These are phyloP conservation scores for Scomber japonicus DNA, from an alignment of 2,113 vertebrate genomes.

Conservation along the genomic window DNA sequence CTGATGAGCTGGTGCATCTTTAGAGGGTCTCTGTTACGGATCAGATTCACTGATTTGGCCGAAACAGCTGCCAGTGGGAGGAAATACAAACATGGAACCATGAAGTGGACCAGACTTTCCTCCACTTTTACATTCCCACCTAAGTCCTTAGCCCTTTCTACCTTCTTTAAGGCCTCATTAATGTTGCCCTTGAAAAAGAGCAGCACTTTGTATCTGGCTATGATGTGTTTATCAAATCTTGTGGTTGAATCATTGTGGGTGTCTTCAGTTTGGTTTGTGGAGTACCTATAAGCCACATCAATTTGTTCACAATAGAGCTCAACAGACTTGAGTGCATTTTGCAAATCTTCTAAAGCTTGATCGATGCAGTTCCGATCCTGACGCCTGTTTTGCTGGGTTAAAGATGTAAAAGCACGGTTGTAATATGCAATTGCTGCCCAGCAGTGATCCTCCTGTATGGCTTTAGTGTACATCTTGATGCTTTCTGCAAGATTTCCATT, in stretches of 20 bases:
- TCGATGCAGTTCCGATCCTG: conserved; percentile 42
- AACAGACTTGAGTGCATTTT: conserved; percentile 57
- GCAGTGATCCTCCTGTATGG: conserved; percentile 48
- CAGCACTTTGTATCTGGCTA: not conserved
- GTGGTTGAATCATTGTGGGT: rapidly evolving
- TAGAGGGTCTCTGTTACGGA: conserved; percentile 23
- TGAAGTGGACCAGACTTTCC: not conserved
- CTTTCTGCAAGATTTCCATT: conserved; percentile 34
- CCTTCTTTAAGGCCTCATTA: conserved; percentile 22
- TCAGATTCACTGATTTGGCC: rapidly evolving
- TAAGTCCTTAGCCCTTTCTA: not conserved
- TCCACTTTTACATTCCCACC: conserved; percentile 34
- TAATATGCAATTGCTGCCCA: conserved; percentile 73
- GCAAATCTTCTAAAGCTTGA: conserved; percentile 65
- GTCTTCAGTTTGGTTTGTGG: not conserved
- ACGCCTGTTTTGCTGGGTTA: conserved; percentile 29
- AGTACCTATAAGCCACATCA: not conserved
- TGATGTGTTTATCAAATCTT: conserved; percentile 46
- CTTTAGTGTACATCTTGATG: conserved; percentile 71
- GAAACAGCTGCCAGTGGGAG: rapidly evolving
- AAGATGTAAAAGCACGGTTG: conserved; percentile 69
- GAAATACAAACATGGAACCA: not conserved
- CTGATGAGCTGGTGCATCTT: not conserved
- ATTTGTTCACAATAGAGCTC: conserved; percentile 43
- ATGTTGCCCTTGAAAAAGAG: conserved; percentile 47